phyloP scores from a whole-genome alignment of 2,113 vertebrate genomes.

The Hippocampus mohnikei region DNA sequence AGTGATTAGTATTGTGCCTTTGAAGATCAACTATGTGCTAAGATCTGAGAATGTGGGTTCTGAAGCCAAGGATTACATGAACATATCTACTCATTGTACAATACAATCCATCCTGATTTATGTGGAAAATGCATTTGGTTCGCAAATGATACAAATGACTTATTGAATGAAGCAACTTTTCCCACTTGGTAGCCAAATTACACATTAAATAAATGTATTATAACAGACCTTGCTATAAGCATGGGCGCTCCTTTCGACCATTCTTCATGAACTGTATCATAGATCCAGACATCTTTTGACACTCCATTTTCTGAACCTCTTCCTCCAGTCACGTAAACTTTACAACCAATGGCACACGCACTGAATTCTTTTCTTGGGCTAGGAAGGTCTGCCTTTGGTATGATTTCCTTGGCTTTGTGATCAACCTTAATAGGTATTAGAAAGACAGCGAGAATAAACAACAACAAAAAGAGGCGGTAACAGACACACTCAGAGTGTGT shows the following conservation, averaged over 20 bases:
- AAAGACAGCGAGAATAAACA: background rate
- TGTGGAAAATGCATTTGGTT: background rate
- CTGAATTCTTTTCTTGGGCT: constrained; percentile 95
- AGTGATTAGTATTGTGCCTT: background rate
- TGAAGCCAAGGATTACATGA: background rate
- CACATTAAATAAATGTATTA: background rate
- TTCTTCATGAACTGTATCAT: constrained; percentile 87
- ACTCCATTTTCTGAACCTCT: constrained; percentile 90
- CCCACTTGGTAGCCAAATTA: too few species aligned
- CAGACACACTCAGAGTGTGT: too few species aligned
- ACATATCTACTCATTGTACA: background rate
- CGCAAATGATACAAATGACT: background rate
- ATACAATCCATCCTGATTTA: too few species aligned
- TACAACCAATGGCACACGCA: constrained; percentile 90
- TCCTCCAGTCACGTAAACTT: constrained; percentile 91
- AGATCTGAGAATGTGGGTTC: background rate
- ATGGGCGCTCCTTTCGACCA: constrained; percentile 94
- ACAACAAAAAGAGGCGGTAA: background rate
- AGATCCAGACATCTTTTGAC: constrained; percentile 95
- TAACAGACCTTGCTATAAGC: constrained; percentile 80
- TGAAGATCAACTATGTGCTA: background rate
- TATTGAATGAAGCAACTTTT: too few species aligned
- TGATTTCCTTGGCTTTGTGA: constrained; percentile 92
- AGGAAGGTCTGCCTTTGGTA: constrained; percentile 88
- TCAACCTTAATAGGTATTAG: constrained; percentile 71